Evolutionary conservation across 2,888 invertebrate genomes (phyloP).

Genomic region (Eristalis tenax): DNA sequence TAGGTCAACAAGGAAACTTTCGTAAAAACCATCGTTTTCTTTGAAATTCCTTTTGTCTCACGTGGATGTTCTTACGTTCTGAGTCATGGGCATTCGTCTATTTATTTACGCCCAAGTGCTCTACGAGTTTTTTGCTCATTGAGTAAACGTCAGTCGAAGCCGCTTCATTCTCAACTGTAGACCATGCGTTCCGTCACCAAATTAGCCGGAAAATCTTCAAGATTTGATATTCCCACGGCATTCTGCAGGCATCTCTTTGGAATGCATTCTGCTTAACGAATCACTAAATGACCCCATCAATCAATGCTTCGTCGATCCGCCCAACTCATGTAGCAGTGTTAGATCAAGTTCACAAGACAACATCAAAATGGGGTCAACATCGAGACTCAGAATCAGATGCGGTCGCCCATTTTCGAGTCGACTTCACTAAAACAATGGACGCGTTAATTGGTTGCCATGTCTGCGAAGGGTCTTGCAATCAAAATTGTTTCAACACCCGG

Average conservation of each 20-base stretch:
- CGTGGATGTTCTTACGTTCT: no score
- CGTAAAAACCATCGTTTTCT: no score
- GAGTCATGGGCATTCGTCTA: no score
- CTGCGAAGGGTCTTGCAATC: constrained; percentile 2
- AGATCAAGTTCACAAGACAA: neutral
- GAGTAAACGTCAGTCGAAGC: neutral
- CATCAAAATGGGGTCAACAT: neutral
- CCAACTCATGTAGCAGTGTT: neutral
- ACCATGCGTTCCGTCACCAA: neutral
- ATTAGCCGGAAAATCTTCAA: neutral
- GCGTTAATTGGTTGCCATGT: constrained; percentile 14
- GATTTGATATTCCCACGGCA: neutral
- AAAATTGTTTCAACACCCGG: constrained; percentile 25
- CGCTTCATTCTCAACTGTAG: neutral
- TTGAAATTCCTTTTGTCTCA: no score
- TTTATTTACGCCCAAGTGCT: neutral
- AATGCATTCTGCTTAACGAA: neutral
- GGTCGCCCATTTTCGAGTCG: neutral
- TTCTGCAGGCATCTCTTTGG: neutral
- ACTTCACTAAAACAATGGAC: constrained; percentile 16
- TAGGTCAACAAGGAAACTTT: no score
- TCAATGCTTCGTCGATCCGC: neutral
- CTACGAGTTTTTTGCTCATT: neutral
- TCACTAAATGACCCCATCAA: neutral
- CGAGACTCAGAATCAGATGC: neutral